Percentiles rank a stretch among this genome's conserved stretches.
These are phyloP conservation scores for Anoplolepis gracilipes DNA, from an alignment of 1,140 invertebrate genomes.

Conservation along the genomic window DNA sequence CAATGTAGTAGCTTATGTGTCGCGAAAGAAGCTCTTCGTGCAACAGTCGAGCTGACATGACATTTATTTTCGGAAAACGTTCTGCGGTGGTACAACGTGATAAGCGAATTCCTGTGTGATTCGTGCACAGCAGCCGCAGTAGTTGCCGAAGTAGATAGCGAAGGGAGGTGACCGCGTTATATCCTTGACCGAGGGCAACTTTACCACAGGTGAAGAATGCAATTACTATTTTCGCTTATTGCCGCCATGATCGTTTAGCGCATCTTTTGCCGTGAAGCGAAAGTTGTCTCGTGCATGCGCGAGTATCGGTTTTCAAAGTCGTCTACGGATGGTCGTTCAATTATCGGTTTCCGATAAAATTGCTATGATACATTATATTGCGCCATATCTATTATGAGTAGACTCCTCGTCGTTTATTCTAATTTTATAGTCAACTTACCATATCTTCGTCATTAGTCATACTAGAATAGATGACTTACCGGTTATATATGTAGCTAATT, in stretches of 20 bases:
- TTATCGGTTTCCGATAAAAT: slow-evolving; percentile 62
- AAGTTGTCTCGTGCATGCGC: slow-evolving; percentile 54
- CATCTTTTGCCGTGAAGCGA: slow-evolving; percentile 26
- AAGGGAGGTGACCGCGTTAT: neutral
- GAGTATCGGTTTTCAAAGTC: slow-evolving; percentile 52
- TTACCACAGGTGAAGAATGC: slow-evolving; percentile 28
- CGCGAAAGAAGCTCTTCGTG: slow-evolving; percentile 1
- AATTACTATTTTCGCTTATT: slow-evolving; percentile 55
- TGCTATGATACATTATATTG: slow-evolving; percentile 54
- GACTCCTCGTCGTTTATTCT: slow-evolving; percentile 55
- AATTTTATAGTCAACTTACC: slow-evolving; percentile 55
- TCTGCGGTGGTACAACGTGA: neutral
- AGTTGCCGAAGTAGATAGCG: slow-evolving; percentile 1
- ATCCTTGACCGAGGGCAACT: slow-evolving; percentile 25
- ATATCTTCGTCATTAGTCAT: slow-evolving; percentile 43
- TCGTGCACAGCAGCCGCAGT: neutral
- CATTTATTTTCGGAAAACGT: slow-evolving; percentile 30
- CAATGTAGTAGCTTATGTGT: neutral
- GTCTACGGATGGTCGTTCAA: slow-evolving; percentile 55
- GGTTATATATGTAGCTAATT: neutral
- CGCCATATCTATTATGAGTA: slow-evolving; percentile 58
- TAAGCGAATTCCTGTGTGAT: slow-evolving; percentile 27
- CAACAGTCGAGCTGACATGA: neutral
- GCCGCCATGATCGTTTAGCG: slow-evolving; percentile 39
- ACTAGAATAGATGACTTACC: slow-evolving; percentile 21